Conservation (phyloP, 2,888 invertebrate genomes). For the Ectobius pallidus region DNA sequence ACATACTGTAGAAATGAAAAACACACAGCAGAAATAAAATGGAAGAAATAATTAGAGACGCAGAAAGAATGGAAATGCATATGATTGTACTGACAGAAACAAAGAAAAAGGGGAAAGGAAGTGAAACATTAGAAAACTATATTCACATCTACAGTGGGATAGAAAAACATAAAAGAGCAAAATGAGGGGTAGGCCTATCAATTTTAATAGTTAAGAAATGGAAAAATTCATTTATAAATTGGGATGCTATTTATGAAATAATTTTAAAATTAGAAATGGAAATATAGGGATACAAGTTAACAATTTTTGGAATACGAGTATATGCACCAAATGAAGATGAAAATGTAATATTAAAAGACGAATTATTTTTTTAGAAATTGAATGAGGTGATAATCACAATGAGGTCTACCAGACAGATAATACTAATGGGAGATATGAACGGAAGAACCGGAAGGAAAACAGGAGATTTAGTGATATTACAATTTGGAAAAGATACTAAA, state of each 20-base stretch:
- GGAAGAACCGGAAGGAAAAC: no score
- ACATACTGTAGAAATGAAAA: no score
- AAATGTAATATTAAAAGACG: not conserved
- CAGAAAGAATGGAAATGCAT: not conserved
- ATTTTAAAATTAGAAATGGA: no score
- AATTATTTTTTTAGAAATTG: not conserved
- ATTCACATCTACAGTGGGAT: not conserved
- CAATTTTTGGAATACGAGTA: not conserved
- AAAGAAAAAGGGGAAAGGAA: not conserved
- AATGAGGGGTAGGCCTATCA: no score
- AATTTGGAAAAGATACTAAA: constrained; percentile 6
- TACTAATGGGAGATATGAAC: no score
- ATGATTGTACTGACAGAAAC: not conserved
- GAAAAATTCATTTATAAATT: not conserved
- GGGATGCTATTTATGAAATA: not conserved
- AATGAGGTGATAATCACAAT: not conserved
- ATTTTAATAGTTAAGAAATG: not conserved
- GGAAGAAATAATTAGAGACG: not conserved
- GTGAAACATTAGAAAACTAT: not conserved
- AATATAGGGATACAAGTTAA: not conserved
- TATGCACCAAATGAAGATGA: no score
- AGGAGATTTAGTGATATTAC: not conserved
- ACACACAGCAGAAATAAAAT: constrained; percentile 14
- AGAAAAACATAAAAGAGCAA: constrained; percentile 1
- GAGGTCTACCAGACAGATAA: no score